These are phyloP conservation scores for Gnatocerus cornutus DNA, from an alignment of 2,888 invertebrate species.

Conservation along the genomic window DNA sequence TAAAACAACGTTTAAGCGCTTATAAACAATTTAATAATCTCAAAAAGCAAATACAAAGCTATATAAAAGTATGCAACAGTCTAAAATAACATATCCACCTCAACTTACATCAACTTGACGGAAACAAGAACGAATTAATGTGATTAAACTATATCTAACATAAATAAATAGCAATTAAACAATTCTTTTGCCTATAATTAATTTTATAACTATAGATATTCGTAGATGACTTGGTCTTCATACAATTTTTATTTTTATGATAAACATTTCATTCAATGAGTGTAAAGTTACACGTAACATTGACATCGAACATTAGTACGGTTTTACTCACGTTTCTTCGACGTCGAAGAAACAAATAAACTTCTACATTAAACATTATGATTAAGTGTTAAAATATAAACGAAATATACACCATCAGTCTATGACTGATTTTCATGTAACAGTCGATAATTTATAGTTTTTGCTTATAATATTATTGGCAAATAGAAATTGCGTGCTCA, in stretches of 20 bases:
- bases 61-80: conserved; percentile 68
- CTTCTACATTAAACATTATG: conserved; percentile 36
- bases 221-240: conserved; percentile 53
- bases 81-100: conserved; percentile 56
- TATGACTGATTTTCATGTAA: conserved; percentile 36
- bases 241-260: conserved; percentile 45
- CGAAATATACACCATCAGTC: conserved; percentile 49
- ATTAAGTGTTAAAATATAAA: conserved; percentile 25
- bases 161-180: conserved; percentile 48
- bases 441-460: conserved; percentile 40
- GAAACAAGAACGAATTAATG: conserved; percentile 36
- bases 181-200: conserved; percentile 39
- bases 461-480: conserved; percentile 45
- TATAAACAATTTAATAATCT: conserved; percentile 64
- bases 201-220: conserved; percentile 53
- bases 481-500: conserved; percentile 57
- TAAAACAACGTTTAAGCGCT: conserved; percentile 54
- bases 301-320: conserved; percentile 58
- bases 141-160: conserved; percentile 43
- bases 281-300: conserved; percentile 50
- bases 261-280: conserved; percentile 50
- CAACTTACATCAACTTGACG: conserved; percentile 49
- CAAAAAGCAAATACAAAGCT: conserved; percentile 68
- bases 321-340: conserved; percentile 56
- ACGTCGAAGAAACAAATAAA: conserved; percentile 48